These are phyloP conservation scores for Eidolon dupreanum DNA, from an alignment of 2,797 vertebrate genomes.

Conservation along the genomic window DNA sequence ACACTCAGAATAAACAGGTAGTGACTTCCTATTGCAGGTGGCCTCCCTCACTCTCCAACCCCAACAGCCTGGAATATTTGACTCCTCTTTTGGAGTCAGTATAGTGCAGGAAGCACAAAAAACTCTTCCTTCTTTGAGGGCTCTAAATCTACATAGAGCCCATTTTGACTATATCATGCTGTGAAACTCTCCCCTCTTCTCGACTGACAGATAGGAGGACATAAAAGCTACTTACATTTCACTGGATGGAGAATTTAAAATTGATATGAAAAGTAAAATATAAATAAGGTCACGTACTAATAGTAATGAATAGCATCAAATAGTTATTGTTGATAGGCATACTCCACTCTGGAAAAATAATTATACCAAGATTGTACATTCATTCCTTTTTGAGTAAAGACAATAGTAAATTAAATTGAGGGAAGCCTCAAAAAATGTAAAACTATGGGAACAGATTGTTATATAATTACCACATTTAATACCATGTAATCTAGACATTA, in stretches of 20 bases:
- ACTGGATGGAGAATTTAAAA: background rate
- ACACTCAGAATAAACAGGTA: background rate
- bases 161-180: background rate
- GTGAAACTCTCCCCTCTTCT: background rate
- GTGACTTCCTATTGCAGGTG: background rate
- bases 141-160: background rate
- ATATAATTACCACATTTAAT: background rate
- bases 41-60: background rate
- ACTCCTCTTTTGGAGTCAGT: background rate
- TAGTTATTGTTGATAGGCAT: background rate
- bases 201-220: background rate
- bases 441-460: background rate
- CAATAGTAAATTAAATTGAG: background rate
- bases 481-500: background rate
- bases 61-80: background rate
- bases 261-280: background rate
- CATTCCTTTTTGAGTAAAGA: background rate
- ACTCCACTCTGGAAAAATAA: background rate
- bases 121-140: background rate
- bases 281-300: background rate
- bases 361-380: background rate
- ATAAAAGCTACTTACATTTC: background rate
- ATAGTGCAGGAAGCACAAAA: background rate
- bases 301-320: background rate
- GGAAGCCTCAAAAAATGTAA: background rate